Evolutionary conservation across 2,888 invertebrate species (phyloP).

Genomic region (Pasiphila rectangulata): DNA sequence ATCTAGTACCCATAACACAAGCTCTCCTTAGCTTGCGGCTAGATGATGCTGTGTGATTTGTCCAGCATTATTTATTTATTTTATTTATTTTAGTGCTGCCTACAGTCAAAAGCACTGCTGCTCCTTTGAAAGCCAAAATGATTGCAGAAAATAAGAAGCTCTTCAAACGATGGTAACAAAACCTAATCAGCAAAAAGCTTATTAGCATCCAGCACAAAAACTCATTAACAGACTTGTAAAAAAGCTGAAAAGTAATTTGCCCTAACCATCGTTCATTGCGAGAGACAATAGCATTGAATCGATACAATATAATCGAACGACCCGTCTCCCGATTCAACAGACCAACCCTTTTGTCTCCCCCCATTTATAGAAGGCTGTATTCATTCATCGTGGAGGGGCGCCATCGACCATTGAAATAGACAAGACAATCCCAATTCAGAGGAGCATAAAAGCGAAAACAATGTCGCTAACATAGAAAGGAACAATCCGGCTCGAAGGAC

Average conservation of each 20-base stretch:
- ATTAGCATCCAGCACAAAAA: constrained; percentile 29
- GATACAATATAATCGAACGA: constrained; percentile 80
- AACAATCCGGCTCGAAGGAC: constrained; percentile 78
- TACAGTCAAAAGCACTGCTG: too few species aligned
- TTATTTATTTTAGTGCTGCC: too few species aligned
- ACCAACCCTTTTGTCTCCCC: constrained; percentile 78
- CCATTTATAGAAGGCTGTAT: constrained; percentile 76
- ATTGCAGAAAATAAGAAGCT: too few species aligned
- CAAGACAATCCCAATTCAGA: constrained; percentile 81
- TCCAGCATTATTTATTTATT: too few species aligned
- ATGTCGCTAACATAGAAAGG: constrained; percentile 81
- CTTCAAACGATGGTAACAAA: too few species aligned
- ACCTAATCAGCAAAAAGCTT: constrained; percentile 14
- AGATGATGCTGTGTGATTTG: too few species aligned
- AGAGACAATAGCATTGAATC: constrained; percentile 72
- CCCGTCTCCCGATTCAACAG: constrained; percentile 80
- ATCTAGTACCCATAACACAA: too few species aligned
- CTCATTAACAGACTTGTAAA: constrained; percentile 36
- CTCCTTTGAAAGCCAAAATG: too few species aligned
- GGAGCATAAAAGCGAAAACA: constrained; percentile 79
- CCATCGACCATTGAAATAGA: constrained; percentile 77
- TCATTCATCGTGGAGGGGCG: constrained; percentile 78
- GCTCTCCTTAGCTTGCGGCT: too few species aligned
- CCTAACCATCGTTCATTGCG: constrained; percentile 75
- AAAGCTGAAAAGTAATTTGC: constrained; percentile 79